Percentiles rank a stretch among this genome's conserved stretches.
Evolutionary conservation across 1,140 invertebrate genomes (phyloP).

Genomic region (Caenorhabditis latens): DNA sequence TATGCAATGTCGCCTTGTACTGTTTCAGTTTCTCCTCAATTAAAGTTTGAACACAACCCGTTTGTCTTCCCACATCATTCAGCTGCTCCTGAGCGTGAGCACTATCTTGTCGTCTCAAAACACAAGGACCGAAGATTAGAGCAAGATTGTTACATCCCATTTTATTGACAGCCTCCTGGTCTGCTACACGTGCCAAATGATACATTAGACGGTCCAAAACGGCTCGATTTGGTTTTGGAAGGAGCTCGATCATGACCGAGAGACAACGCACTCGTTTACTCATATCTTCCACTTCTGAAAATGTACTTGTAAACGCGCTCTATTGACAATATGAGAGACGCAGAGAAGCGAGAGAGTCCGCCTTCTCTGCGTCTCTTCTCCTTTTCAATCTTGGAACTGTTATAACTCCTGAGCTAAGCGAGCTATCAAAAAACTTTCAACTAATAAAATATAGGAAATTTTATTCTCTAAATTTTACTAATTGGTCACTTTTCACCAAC

Average conservation of each 20-base stretch:
- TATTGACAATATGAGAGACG: no score
- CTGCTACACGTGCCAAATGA: constrained; percentile 85
- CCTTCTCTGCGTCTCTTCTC: no score
- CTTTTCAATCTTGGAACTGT: no score
- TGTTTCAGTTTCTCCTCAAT: constrained; percentile 86
- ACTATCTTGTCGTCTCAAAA: constrained; percentile 87
- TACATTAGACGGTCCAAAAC: constrained; percentile 92
- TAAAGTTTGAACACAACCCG: constrained; percentile 87
- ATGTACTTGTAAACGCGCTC: background rate
- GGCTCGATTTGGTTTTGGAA: constrained; percentile 90
- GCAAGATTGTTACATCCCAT: constrained; percentile 92
- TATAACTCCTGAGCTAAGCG: no score
- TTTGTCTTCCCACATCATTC: constrained; percentile 81
- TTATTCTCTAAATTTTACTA: no score
- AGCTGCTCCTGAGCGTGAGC: constrained; percentile 86
- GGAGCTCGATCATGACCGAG: constrained; percentile 88
- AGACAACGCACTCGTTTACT: constrained; percentile 87
- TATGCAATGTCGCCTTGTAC: constrained; percentile 85
- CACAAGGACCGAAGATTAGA: constrained; percentile 94
- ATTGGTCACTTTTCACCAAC: no score
- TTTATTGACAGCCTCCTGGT: constrained; percentile 86
- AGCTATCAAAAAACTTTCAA: constrained; percentile 6
- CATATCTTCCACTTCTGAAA: constrained; percentile 84
- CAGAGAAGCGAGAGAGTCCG: no score
- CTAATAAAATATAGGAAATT: no score